These are phyloP conservation scores for Spea multiplicata DNA, from an alignment of 2,113 vertebrate species.

Conservation along the genomic window DNA sequence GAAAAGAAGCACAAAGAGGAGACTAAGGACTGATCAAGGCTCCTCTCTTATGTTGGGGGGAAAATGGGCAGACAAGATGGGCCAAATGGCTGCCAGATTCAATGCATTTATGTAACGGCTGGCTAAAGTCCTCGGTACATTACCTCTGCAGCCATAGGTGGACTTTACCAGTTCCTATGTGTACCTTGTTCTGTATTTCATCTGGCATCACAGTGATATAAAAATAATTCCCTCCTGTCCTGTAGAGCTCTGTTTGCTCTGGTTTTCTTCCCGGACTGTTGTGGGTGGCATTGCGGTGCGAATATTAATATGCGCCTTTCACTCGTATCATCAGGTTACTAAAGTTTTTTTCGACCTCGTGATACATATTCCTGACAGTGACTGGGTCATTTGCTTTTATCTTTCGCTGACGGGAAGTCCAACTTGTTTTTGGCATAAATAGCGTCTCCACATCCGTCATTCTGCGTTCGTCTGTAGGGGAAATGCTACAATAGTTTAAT, in stretches of 20 bases:
- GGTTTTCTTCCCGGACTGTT: not conserved
- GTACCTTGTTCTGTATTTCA: too few relatives aligned
- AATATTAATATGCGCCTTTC: conserved; percentile 3
- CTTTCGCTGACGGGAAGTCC: conserved; percentile 41
- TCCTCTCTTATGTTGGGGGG: too few relatives aligned
- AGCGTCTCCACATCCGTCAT: conserved; percentile 17
- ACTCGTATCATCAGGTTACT: conserved; percentile 3
- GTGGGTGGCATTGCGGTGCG: conserved; percentile 3
- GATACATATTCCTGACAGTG: conserved; percentile 23
- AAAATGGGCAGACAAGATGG: too few relatives aligned
- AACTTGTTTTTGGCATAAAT: conserved; percentile 25
- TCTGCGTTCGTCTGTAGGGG: conserved; percentile 17
- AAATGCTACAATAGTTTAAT: conserved; percentile 12
- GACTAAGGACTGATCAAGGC: too few relatives aligned
- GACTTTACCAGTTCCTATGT: too few relatives aligned
- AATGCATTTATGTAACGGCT: too few relatives aligned
- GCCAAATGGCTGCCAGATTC: too few relatives aligned
- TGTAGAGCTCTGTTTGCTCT: not conserved
- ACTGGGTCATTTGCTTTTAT: conserved; percentile 12
- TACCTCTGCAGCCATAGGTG: too few relatives aligned
- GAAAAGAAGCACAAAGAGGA: too few relatives aligned
- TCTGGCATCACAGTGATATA: too few relatives aligned
- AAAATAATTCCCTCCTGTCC: too few relatives aligned
- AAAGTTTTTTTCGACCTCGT: conserved; percentile 7
- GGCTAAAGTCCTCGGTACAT: too few relatives aligned